These are phyloP conservation scores for Xenopus borealis DNA, from an alignment of 2,113 vertebrate species.

Conservation along the genomic window DNA sequence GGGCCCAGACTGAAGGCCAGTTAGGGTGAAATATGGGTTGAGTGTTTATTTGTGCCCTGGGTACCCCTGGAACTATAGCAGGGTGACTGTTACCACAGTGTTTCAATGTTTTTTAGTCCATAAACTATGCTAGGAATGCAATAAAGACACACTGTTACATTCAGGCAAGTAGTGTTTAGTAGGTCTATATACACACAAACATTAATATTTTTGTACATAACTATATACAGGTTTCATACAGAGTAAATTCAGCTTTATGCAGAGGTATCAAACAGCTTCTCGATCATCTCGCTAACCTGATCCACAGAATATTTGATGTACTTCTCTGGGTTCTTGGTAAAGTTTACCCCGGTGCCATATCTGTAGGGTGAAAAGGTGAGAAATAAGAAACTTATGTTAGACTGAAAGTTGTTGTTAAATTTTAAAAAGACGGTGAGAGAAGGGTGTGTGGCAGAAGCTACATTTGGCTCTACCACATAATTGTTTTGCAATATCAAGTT, in stretches of 20 bases:
- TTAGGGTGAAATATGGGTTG: too few relatives aligned
- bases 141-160: neutral
- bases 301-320: constrained; percentile 92
- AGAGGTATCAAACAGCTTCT: constrained; percentile 92
- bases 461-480: too few relatives aligned
- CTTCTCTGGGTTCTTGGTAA: constrained; percentile 96
- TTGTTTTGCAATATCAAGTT: too few relatives aligned
- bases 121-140: neutral
- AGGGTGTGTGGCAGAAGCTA: neutral
- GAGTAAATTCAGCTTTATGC: constrained; percentile 59
- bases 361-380: constrained; percentile 59
- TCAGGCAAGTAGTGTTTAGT: constrained; percentile 4
- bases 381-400: neutral
- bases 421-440: neutral
- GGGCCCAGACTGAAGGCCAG: too few relatives aligned
- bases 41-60: too few relatives aligned
- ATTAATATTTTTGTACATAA: constrained; percentile 7
- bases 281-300: constrained; percentile 94
- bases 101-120: too few relatives aligned
- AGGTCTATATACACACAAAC: constrained; percentile 5
- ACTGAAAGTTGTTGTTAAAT: neutral
- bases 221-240: constrained; percentile 8
- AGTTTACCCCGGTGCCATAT: constrained; percentile 78
- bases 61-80: too few relatives aligned
- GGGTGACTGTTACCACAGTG: too few relatives aligned